Base-by-base conservation (phyloP, 92 coral and sea anemone genomes). In the Parazoanthus darwini region DNA sequence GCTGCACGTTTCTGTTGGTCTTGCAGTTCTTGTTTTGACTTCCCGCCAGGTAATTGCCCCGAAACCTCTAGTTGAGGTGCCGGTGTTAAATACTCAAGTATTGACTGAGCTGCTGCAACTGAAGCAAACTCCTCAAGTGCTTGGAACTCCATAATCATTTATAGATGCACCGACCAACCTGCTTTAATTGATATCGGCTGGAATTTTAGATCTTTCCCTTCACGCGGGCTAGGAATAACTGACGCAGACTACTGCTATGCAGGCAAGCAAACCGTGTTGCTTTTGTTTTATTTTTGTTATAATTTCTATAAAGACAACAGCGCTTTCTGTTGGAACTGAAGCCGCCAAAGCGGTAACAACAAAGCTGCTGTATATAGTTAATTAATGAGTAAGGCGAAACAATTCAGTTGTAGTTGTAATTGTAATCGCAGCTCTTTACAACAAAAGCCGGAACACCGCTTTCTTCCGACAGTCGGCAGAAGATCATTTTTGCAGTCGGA, bases 331-430 rank as follows among this genome's bases (percentile, higher is more conserved):
- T 18, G 26, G n/a, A 63, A 63, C 59, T 54, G 8, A 63, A 18
- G 70, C 70, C 70, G 70, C 70, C 70, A 63, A 63, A 76, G 80
- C 80, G 80, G 80, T 54, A 76, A 76, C 15, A 37, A 44, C 80
- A 76, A 76, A 76, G 80, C 25, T 1, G 26, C 70, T 63, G 70
- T 76, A 76, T n/a, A 76, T 10, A 38, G 26, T 44, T 39, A 16
- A 22, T 37, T 22, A 76, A 39, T 76, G 39, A 39, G 51, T 76
- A 76, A 76, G n/a, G 14, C 51, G 59, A 76, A 37, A 37, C 25
- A 37, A 76, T 44, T 20, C n/a, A 6, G 23, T 39, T 37, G 79
- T 39, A 6, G 23, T 39, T 37, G 79, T 39, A 44, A 22, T 76
- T 76, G 25, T 76, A 76, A 39, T 76, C 10, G 11, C 33, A 38